phyloP scores from a whole-genome alignment of 2,113 vertebrate species.

The Cariama cristata region DNA sequence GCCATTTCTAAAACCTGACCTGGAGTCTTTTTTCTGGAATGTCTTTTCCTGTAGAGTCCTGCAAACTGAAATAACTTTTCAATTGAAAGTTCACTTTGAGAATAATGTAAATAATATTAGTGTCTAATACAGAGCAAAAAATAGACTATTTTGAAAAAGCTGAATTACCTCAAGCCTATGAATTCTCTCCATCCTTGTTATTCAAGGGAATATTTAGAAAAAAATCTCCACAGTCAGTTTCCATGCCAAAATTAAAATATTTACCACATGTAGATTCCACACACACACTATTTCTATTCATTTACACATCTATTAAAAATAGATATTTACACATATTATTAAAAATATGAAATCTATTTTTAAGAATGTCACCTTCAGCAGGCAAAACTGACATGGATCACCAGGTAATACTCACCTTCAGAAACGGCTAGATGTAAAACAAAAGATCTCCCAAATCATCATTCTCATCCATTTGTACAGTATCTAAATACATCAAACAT shows the following conservation, averaged over 20 bases:
- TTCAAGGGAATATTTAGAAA: not conserved
- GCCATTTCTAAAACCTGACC: not conserved
- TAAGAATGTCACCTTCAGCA: not conserved
- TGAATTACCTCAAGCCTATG: slow-evolving; percentile 7
- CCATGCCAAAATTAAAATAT: not conserved
- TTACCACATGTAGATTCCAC: not conserved
- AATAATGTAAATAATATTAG: not conserved
- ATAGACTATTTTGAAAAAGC: not conserved
- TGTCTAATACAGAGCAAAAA: not conserved
- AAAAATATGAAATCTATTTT: not conserved
- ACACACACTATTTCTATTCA: not conserved
- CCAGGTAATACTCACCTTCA: slow-evolving; percentile 68
- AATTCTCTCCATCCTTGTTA: slow-evolving; percentile 8
- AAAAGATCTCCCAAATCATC: slow-evolving; percentile 62
- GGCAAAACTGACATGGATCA: not conserved
- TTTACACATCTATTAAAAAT: not conserved
- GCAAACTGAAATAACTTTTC: not conserved
- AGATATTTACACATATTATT: not conserved
- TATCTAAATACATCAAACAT: slow-evolving; percentile 31
- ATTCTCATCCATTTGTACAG: slow-evolving; percentile 35
- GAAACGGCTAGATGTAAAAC: slow-evolving; percentile 27
- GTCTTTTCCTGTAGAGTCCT: not conserved
- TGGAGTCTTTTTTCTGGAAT: not conserved
- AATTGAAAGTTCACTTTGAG: not conserved
- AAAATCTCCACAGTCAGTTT: not conserved